Percentiles rank a stretch among this genome's conserved stretches.
Evolutionary conservation across 2,797 vertebrate species (phyloP).

Genomic region (Myotis myotis): DNA sequence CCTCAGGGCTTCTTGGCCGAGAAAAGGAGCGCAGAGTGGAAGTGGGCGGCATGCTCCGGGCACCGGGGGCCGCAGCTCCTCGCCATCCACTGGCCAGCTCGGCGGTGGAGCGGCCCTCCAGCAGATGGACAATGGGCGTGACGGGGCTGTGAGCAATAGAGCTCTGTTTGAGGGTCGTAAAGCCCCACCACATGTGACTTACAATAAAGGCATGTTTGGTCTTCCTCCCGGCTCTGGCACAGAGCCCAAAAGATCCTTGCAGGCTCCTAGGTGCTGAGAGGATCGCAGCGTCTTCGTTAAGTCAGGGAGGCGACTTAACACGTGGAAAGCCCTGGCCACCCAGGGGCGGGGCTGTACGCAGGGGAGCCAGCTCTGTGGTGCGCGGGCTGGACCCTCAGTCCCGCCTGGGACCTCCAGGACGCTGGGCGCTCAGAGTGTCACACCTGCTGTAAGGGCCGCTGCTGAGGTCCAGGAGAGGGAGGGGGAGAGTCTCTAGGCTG

Average conservation of each 20-base stretch:
- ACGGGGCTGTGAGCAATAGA: neutral
- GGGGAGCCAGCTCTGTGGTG: neutral
- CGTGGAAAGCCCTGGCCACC: neutral
- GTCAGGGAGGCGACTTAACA: neutral
- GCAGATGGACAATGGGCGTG: neutral
- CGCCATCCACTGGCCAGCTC: fast-evolving
- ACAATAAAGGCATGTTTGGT: neutral
- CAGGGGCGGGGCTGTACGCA: neutral
- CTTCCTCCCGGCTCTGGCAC: neutral
- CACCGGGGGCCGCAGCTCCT: fast-evolving
- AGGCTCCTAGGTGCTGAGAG: neutral
- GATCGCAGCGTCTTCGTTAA: neutral
- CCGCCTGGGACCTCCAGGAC: too few relatives aligned
- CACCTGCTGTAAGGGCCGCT: neutral
- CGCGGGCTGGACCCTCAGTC: neutral
- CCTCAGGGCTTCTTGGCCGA: neutral
- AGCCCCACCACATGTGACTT: too few relatives aligned
- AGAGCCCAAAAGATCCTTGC: neutral
- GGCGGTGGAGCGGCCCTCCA: neutral
- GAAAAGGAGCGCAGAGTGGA: neutral
- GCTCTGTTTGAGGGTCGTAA: too few relatives aligned
- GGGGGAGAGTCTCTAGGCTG: neutral
- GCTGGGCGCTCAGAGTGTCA: too few relatives aligned
- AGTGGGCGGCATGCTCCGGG: neutral
- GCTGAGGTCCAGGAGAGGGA: neutral